These are phyloP conservation scores for Colistium nudipinnis DNA, from an alignment of 2,113 vertebrate genomes.

Conservation along the genomic window DNA sequence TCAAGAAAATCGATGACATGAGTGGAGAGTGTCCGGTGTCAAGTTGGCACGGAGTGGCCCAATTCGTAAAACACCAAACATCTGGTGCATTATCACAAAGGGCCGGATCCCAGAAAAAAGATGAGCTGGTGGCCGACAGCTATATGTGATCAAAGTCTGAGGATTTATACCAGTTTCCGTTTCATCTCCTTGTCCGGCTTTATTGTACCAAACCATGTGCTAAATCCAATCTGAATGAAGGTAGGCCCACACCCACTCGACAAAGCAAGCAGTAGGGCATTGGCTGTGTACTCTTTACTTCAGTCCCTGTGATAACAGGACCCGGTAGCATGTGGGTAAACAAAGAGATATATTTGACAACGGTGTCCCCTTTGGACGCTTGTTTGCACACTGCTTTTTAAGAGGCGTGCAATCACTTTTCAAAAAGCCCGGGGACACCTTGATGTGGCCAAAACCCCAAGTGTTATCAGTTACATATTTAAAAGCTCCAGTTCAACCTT, in stretches of 20 bases:
- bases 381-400: constrained; percentile 38
- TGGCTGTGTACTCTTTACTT: constrained; percentile 32
- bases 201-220: background rate
- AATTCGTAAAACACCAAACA: background rate
- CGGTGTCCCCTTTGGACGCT: background rate
- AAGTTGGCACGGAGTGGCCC: too few relatives aligned
- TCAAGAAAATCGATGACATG: too few relatives aligned
- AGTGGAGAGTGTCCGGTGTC: too few relatives aligned
- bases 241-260: constrained; percentile 42
- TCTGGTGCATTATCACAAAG: background rate
- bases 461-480: background rate
- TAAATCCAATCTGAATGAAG: background rate
- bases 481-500: background rate
- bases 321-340: constrained; percentile 7
- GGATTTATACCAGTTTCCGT: background rate
- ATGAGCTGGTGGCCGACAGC: background rate
- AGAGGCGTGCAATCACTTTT: background rate
- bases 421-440: background rate
- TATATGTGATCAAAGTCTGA: constrained; percentile 28
- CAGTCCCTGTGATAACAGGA: constrained; percentile 20
- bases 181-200: constrained; percentile 1
- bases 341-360: constrained; percentile 26
- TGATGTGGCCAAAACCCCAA: constrained; percentile 6
- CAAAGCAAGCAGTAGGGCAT: constrained; percentile 46
- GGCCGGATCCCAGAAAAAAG: constrained; percentile 4